phyloP scores from a whole-genome alignment of 1,140 invertebrate genomes.

The Conopomorpha cramerella region DNA sequence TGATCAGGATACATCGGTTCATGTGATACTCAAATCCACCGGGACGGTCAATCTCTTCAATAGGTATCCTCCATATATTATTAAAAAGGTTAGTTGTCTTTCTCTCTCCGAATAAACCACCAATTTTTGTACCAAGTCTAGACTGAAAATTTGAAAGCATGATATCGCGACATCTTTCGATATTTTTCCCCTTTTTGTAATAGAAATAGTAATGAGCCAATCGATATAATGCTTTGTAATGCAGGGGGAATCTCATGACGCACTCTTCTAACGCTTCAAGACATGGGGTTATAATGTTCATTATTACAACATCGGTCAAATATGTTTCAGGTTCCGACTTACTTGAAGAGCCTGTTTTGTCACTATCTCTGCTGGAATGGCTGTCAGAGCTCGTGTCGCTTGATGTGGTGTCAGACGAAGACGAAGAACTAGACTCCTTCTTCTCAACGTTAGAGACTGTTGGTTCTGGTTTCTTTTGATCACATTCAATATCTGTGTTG shows the following conservation, averaged over 20 bases:
- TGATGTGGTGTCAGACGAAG: conserved; percentile 45
- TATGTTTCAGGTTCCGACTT: conserved; percentile 30
- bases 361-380: conserved; percentile 37
- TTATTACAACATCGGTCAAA: conserved; percentile 44
- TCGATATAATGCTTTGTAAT: conserved; percentile 92
- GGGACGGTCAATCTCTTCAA: conserved; percentile 86
- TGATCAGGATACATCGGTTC: conserved; percentile 78
- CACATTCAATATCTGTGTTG: conserved; percentile 3
- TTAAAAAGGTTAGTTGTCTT: conserved; percentile 90
- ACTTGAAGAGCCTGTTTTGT: conserved; percentile 28
- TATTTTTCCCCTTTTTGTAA: conserved; percentile 69
- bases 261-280: conserved; percentile 83
- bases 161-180: conserved; percentile 71
- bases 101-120: conserved; percentile 83
- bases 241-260: conserved; percentile 81
- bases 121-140: conserved; percentile 66
- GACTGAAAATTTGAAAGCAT: conserved; percentile 71
- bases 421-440: conserved; percentile 34
- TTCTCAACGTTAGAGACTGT: conserved; percentile 14
- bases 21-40: conserved; percentile 92
- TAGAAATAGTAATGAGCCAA: conserved; percentile 83
- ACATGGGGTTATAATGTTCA: conserved; percentile 63
- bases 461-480: conserved; percentile 4
- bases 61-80: conserved; percentile 90
- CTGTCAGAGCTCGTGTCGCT: conserved; percentile 46